Conservation (phyloP, 2,113 vertebrate genomes). For the Microcebus murinus region DNA sequence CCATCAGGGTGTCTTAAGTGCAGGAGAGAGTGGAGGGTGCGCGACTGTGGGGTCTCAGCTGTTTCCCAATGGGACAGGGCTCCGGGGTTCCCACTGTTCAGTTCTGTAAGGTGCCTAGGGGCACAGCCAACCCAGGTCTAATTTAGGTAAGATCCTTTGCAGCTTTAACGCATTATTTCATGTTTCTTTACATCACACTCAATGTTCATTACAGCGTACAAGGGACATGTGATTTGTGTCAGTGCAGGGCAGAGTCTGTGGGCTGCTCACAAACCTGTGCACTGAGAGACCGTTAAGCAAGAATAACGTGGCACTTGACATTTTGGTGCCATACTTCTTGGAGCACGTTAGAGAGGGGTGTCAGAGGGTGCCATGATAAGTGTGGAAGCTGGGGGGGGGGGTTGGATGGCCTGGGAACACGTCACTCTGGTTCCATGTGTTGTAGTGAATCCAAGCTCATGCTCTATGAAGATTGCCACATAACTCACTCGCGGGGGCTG, state of each 20-base stretch:
- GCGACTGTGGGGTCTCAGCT: fast-evolving
- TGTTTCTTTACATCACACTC: not conserved
- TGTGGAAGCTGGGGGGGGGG: not conserved
- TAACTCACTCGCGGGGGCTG: not conserved
- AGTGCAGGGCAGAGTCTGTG: not conserved
- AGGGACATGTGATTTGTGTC: not conserved
- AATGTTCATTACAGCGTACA: not conserved
- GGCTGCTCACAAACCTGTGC: not conserved
- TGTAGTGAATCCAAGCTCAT: not conserved
- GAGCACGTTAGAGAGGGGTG: not conserved
- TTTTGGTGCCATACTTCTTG: not conserved
- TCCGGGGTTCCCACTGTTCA: not conserved
- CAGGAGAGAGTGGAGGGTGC: not conserved
- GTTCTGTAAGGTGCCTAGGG: not conserved
- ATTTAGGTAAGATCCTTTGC: not conserved
- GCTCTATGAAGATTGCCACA: not conserved
- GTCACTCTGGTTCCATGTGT: not conserved
- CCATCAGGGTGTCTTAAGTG: not conserved
- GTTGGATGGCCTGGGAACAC: not conserved
- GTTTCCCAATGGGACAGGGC: not conserved
- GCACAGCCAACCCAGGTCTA: not conserved
- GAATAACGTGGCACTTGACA: not conserved
- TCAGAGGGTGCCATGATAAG: too few relatives aligned
- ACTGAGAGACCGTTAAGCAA: not conserved
- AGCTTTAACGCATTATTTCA: not conserved